Evolutionary conservation across 2,888 invertebrate species (phyloP), one percentile per base, ranked within the genome.

Genomic region (Sphaerophoria taeniata): DNA sequence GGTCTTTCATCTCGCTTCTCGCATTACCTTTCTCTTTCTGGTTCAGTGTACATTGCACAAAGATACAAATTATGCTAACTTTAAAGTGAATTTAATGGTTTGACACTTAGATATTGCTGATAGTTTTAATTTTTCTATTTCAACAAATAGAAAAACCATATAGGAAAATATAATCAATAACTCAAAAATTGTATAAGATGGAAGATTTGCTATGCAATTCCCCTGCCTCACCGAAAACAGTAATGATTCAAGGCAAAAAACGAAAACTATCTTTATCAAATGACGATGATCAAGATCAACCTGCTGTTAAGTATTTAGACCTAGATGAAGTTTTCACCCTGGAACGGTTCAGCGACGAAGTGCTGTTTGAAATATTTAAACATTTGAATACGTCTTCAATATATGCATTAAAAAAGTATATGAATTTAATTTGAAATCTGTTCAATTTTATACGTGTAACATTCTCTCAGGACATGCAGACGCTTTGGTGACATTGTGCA

Each of bases 321-420:
- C 75, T 88, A n/a, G 51, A 75, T 7, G 58, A 87, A 4, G 75
- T 71, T 58, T 88, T 89, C 55, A 82, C 83, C 24, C 77, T 92
- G 71, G 87, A 89, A 14, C 87, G 88, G 34, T 89, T 92, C 60
- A 90, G 91, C 75, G 91, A 92, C 88, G 92, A 92, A 82, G 77
- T 92, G 43, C 88, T 92, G 0, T 89, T 89, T 67, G 91, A 92
- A 86, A 92, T 92, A 67, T 90, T 92, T 12, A 90, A 90, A 70
- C 87, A 90, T 89, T 85, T 92, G 74, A 91, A 92, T 83, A 88
- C 91, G 3, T 89, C 89, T 71, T 88, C 91, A 6, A 87, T 92
- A 45, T 72, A 90, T 81, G 89, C 90, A 2, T 79, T 92, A 72
- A 90, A 90, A 89, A 90, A 89, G 92, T 92, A 87, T 88, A 88